These are phyloP conservation scores for Drosophila pegasa DNA, from an alignment of 2,888 invertebrate species.

Conservation along the genomic window DNA sequence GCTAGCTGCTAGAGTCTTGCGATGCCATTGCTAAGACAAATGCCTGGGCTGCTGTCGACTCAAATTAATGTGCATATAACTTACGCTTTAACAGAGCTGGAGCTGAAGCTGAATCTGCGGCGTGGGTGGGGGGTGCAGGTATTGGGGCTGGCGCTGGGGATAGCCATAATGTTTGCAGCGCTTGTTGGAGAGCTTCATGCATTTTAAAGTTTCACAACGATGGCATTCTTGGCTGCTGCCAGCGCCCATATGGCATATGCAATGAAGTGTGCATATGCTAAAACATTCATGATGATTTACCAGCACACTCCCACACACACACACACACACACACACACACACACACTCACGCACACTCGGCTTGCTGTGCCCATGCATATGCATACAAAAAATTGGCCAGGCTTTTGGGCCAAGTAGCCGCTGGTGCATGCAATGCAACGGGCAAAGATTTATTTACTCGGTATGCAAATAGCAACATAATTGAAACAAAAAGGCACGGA, in stretches of 20 bases:
- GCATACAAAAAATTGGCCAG: constrained; percentile 33
- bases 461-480: constrained; percentile 72
- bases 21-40: constrained; percentile 59
- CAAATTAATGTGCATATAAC: constrained; percentile 75
- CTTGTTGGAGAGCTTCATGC: constrained; percentile 64
- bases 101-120: too few species aligned
- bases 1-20: constrained; percentile 14
- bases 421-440: constrained; percentile 27
- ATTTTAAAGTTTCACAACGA: constrained; percentile 61
- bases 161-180: constrained; percentile 67
- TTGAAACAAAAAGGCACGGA: constrained; percentile 57
- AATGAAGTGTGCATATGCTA: constrained; percentile 73
- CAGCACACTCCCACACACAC: constrained; percentile 37
- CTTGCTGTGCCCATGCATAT: constrained; percentile 7
- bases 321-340: neutral
- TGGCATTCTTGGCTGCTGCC: constrained; percentile 21
- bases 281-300: constrained; percentile 75
- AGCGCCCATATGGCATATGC: constrained; percentile 51
- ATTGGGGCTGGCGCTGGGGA: neutral
- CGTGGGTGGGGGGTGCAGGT: too few species aligned
- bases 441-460: constrained; percentile 66
- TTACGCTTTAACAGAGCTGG: constrained; percentile 39
- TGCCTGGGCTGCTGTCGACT: constrained; percentile 63
- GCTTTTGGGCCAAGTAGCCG: constrained; percentile 40
- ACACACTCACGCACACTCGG: neutral